A percentile compares a stretch with the other conserved stretches of the same genome.
phyloP scores from a whole-genome alignment of 2,888 invertebrate genomes.

The Torymus aiolomorphi region DNA sequence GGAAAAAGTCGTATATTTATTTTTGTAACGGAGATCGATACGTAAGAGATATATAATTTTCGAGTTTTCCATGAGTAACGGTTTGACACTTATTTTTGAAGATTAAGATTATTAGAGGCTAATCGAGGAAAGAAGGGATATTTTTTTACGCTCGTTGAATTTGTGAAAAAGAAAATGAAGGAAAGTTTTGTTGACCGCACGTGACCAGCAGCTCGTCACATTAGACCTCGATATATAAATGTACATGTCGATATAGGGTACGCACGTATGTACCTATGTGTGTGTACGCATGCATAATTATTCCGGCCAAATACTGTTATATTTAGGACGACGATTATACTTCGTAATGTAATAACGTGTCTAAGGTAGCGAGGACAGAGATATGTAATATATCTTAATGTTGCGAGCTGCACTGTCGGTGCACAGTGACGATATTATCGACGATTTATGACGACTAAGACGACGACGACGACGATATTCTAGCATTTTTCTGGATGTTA shows the following conservation, averaged over 20 bases:
- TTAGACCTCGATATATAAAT: constrained; percentile 1
- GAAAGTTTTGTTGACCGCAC: constrained; percentile 27
- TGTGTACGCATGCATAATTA: neutral
- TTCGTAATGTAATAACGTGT: no score
- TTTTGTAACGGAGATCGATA: constrained; percentile 38
- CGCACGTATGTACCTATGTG: no score
- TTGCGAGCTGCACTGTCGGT: constrained; percentile 41
- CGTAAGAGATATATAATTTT: constrained; percentile 34
- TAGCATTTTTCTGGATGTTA: constrained; percentile 51
- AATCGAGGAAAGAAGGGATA: constrained; percentile 40
- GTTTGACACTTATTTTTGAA: constrained; percentile 34
- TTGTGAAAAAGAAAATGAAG: neutral
- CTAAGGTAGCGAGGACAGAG: neutral
- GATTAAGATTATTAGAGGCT: constrained; percentile 33
- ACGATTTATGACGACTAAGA: no score
- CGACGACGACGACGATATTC: constrained; percentile 7
- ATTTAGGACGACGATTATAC: no score
- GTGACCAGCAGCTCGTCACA: constrained; percentile 40
- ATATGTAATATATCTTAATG: constrained; percentile 30
- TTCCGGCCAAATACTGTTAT: constrained; percentile 11
- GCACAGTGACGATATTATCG: neutral
- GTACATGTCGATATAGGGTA: no score
- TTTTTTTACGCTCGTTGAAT: constrained; percentile 53
- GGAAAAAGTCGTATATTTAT: constrained; percentile 40
- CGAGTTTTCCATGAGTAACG: constrained; percentile 5